phyloP scores from a whole-genome alignment of 2,797 vertebrate species.

The Sebastes glaucus region DNA sequence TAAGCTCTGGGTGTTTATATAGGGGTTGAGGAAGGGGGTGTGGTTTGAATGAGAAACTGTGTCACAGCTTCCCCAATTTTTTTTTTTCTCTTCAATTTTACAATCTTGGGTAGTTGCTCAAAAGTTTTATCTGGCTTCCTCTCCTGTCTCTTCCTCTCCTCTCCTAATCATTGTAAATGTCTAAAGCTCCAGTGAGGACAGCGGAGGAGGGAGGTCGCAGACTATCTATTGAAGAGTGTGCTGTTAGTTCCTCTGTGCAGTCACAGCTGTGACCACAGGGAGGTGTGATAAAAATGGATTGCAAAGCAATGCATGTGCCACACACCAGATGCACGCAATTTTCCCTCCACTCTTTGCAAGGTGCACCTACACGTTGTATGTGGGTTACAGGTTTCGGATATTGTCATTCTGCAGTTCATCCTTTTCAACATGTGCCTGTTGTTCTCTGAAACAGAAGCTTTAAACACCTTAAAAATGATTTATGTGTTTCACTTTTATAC shows the following conservation, averaged over 20 bases:
- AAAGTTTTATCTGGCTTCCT: background rate
- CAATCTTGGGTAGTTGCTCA: slow-evolving; percentile 4
- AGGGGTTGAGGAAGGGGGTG: slow-evolving; percentile 34
- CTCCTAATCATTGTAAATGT: background rate
- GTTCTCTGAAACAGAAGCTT: background rate
- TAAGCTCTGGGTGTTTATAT: slow-evolving; percentile 30
- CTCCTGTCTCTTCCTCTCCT: background rate
- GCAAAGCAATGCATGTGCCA: slow-evolving; percentile 2
- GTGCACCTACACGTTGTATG: slow-evolving; percentile 44
- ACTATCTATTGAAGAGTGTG: background rate
- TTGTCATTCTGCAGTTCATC: background rate
- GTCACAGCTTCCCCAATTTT: slow-evolving; percentile 63
- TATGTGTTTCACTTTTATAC: background rate
- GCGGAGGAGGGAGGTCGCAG: background rate
- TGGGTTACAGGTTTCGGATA: slow-evolving; percentile 44
- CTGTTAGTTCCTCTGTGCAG: slow-evolving; percentile 46
- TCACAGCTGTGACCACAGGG: slow-evolving; percentile 74
- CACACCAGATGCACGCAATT: slow-evolving; percentile 33
- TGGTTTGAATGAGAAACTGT: slow-evolving; percentile 41
- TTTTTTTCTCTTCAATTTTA: slow-evolving; percentile 8
- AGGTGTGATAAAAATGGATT: slow-evolving; percentile 65
- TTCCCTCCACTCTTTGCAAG: slow-evolving; percentile 43
- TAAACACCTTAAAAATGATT: background rate
- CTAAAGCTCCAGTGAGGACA: background rate
- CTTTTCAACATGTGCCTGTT: slow-evolving; percentile 7